These are phyloP conservation scores for Sigmodon hispidus DNA, from an alignment of 2,113 vertebrate species.

Conservation along the genomic window DNA sequence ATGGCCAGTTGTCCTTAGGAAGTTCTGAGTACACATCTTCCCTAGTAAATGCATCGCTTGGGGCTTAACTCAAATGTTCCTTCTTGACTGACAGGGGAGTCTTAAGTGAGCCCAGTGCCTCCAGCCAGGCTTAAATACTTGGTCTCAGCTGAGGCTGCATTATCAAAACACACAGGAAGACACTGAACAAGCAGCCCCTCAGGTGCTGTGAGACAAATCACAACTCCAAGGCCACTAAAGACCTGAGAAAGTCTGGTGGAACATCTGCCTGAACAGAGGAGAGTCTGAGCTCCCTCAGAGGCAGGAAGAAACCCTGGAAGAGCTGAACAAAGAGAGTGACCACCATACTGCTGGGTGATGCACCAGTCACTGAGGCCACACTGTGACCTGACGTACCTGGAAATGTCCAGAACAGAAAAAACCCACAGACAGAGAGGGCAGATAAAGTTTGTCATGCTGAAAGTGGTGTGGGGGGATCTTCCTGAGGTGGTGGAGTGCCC, in stretches of 20 bases:
- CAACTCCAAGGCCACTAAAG: background rate
- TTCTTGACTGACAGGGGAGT: background rate
- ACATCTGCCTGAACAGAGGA: background rate
- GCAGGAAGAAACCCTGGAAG: background rate
- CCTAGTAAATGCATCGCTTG: background rate
- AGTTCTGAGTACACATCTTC: background rate
- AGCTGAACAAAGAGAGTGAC: background rate
- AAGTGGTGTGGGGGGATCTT: background rate
- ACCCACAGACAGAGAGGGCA: background rate
- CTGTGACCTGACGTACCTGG: rapidly evolving
- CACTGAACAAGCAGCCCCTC: background rate
- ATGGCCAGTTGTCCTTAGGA: background rate
- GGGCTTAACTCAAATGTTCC: background rate
- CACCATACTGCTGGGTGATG: background rate
- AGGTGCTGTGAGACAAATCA: background rate
- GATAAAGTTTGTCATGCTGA: background rate
- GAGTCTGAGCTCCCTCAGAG: background rate
- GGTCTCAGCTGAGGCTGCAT: background rate
- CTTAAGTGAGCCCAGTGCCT: background rate
- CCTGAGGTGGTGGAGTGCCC: rapidly evolving
- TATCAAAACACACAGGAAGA: background rate
- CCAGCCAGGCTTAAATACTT: background rate
- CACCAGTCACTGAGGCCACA: background rate
- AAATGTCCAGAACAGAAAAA: background rate
- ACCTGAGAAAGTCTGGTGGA: background rate